phyloP scores from a whole-genome alignment of 92 coral and sea anemone species.

The Plumapathes pennacea region DNA sequence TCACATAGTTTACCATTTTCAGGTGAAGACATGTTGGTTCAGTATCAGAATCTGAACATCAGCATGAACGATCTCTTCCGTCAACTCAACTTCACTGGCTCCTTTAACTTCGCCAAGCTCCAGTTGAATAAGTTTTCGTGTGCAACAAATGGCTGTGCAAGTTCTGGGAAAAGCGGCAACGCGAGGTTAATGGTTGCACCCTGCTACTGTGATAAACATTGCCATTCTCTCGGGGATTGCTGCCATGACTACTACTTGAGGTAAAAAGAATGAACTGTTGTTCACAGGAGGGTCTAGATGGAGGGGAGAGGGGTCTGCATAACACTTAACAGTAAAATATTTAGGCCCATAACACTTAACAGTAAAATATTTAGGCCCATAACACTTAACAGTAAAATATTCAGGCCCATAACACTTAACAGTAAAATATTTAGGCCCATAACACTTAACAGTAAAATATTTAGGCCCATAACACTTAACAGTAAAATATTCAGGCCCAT shows the following conservation, averaged over 20 bases:
- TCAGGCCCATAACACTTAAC: too few relatives aligned
- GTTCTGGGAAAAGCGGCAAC: neutral
- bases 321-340: too few relatives aligned
- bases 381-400: too few relatives aligned
- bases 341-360: too few relatives aligned
- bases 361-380: too few relatives aligned
- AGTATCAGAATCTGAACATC: neutral
- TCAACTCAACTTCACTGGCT: slow-evolving; percentile 4
- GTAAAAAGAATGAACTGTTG: neutral
- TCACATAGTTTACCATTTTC: too few relatives aligned
- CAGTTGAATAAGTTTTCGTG: slow-evolving; percentile 6
- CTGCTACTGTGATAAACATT: slow-evolving; percentile 9
- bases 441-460: too few relatives aligned
- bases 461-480: too few relatives aligned
- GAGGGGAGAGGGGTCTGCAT: too few relatives aligned
- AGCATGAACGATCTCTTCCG: slow-evolving; percentile 1
- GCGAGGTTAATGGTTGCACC: neutral
- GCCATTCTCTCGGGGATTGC: slow-evolving; percentile 7
- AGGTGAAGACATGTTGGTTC: slow-evolving; percentile 1
- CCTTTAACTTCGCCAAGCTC: neutral
- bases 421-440: too few relatives aligned
- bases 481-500: too few relatives aligned
- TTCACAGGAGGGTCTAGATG: too few relatives aligned
- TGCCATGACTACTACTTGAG: slow-evolving; percentile 4
- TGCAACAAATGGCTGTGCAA: neutral